Evolutionary conservation across 2,888 invertebrate genomes (phyloP).

Genomic region (Melieria picta): DNA sequence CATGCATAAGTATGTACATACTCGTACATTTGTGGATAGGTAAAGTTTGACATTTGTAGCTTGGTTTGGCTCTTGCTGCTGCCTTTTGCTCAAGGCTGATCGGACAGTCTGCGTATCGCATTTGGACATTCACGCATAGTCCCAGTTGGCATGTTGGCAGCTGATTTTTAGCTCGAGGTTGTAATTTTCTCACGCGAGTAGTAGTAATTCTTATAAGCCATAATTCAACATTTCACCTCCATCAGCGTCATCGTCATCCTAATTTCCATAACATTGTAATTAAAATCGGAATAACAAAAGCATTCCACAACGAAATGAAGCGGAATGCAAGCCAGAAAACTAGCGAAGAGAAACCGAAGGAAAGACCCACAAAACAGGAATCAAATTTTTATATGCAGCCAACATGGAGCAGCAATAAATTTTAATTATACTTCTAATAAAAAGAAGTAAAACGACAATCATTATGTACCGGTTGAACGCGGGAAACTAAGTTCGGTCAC

Average conservation of each 20-base stretch:
- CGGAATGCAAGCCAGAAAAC: neutral
- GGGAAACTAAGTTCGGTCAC: too few relatives aligned
- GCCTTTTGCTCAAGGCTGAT: too few relatives aligned
- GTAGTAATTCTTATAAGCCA: neutral
- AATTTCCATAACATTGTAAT: conserved; percentile 2
- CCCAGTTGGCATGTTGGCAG: too few relatives aligned
- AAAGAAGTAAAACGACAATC: neutral
- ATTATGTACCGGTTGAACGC: too few relatives aligned
- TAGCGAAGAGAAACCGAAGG: neutral
- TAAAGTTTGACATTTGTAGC: too few relatives aligned
- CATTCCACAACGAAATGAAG: too few relatives aligned
- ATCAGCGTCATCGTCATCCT: neutral
- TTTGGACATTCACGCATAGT: too few relatives aligned
- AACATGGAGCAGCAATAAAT: conserved; percentile 20
- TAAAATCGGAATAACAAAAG: neutral
- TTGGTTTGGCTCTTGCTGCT: too few relatives aligned
- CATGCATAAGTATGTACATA: neutral
- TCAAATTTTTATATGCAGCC: neutral
- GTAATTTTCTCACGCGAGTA: too few relatives aligned
- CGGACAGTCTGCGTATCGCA: too few relatives aligned
- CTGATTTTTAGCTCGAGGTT: too few relatives aligned
- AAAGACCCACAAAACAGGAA: neutral
- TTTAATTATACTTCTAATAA: conserved; percentile 15
- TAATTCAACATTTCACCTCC: neutral
- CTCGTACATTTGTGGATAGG: too few relatives aligned